Evolutionary conservation across 2,113 vertebrate species (phyloP), one percentile per base, ranked within the genome.

Genomic region (Chaetorhynchus papuensis): DNA sequence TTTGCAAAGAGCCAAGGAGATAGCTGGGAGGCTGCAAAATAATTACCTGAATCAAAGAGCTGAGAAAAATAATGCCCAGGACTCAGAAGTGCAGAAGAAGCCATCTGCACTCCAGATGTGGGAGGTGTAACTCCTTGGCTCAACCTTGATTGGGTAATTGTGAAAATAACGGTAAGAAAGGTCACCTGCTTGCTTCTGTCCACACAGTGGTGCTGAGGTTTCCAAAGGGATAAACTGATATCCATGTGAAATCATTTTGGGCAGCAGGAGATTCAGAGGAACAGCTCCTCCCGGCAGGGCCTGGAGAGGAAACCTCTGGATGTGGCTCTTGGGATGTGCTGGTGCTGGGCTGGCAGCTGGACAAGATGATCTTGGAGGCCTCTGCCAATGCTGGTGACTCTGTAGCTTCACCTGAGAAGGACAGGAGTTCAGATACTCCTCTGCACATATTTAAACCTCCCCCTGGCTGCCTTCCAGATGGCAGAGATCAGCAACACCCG

Each of bases 381-480:
- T 39, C 15, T 66, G 45, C 35, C 44, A 66, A 4, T 52, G 6
- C 27, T 44, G 71, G 4, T 35, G 61, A 17, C 53, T 86, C 52
- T 66, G 52, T 1, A 21, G 26, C 60, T n/a, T 39, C 60, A 33
- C 10, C 70, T 85, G 83, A 13, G 54, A 53, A 63, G 20, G 15
- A 45, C 15, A 14, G 0, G 0, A n/a, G 24, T n/a, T 47, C n/a
- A 50, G 23, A 54, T 10, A 50, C 4, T 19, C 24, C 22, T 39
- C 61, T 83, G 39, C 39, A 37, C 5, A 2, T 14, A 24, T 39
- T 49, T 24, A 15, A 35, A 39, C 10, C 27, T 49, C 11, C 47
- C 39, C 60, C 30, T 17, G 16, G 23, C n/a, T 69, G 41, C 41
- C 45, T 63, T 75, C 66, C 66, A 53, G 37, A 11, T 13, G 17